Base-by-base conservation (phyloP, 2,888 invertebrate genomes). In the Pristionchus japonicus region DNA sequence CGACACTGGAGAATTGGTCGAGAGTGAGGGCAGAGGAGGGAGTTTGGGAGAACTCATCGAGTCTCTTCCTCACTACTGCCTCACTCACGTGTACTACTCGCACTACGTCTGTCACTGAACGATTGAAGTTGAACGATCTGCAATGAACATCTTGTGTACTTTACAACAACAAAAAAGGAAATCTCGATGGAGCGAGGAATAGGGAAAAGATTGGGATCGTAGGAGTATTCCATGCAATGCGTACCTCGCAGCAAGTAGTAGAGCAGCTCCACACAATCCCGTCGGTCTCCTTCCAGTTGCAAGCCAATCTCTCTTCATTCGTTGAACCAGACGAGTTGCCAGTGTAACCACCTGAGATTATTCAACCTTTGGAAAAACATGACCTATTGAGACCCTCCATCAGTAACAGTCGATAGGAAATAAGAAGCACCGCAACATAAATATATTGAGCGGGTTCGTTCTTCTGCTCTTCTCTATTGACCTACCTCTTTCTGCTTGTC, bases 241-340 rank as follows among this genome's bases (percentile, higher is more conserved):
- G 31, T 34, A 90, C 95, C 99, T 96, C 0, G 97, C 97, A 4
- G 99, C 98, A 94, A 99, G 97, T 31, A 99, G 95, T 3, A 99
- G 96, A 0, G 99, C 99, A 94, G 99, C 99, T 40, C 99, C 99
- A 95, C 99, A 99, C 34, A 99, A 96, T 20, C 99, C 99, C 0
- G 98, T 98, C 1, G 99, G 99, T 92, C 98, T 95, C 89, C 99
- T 96, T 13, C 99, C 99, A 0, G 97, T 97, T 95, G 98, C 98
- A 95, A 99, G 97, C 95, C 98, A 98, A 95, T 99, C 99, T 93
- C 97, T 96, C 95, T 98, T 99, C 99, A 99, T 99, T 92, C 99
- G 96, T 95, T 98, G 97, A 37, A 99, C 97, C 89, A 99, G 96
- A 88, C 99, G 96, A 88, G 98, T 96, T 0, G 99, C 99, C 3